Evolutionary conservation across 2,888 invertebrate genomes (phyloP).

Genomic region (Ophonus ardosiacus): DNA sequence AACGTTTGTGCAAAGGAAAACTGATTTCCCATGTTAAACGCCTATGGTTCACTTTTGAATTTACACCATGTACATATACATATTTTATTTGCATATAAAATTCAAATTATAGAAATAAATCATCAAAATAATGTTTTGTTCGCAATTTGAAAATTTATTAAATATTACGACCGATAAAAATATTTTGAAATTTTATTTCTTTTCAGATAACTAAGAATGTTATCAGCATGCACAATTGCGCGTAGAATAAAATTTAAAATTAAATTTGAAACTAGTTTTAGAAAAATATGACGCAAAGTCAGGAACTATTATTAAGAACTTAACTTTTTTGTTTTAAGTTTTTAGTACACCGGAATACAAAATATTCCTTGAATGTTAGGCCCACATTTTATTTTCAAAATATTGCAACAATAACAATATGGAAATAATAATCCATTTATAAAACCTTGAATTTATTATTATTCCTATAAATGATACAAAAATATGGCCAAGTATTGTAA

Average conservation of each 20-base stretch:
- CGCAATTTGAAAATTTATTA: background rate
- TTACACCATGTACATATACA: too few species aligned
- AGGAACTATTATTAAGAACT: background rate
- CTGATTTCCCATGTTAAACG: too few species aligned
- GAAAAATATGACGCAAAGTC: constrained; percentile 1
- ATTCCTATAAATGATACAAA: background rate
- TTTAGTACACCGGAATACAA: background rate
- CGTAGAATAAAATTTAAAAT: constrained; percentile 17
- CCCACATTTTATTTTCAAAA: background rate
- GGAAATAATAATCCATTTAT: background rate
- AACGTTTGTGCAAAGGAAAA: too few species aligned
- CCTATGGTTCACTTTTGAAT: too few species aligned
- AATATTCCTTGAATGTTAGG: background rate
- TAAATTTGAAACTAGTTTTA: background rate
- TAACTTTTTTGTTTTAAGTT: background rate
- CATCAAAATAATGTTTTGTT: background rate
- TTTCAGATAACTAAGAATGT: constrained; percentile 30
- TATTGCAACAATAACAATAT: constrained; percentile 20
- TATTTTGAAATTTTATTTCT: constrained; percentile 37
- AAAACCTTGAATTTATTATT: background rate
- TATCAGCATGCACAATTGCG: constrained; percentile 25
- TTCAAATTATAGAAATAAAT: too few species aligned
- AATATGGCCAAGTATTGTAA: constrained; percentile 9
- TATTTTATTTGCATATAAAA: too few species aligned
- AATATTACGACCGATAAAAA: constrained; percentile 6